Base-by-base conservation (phyloP, 1,140 invertebrate genomes). In the Bombus fervidus region DNA sequence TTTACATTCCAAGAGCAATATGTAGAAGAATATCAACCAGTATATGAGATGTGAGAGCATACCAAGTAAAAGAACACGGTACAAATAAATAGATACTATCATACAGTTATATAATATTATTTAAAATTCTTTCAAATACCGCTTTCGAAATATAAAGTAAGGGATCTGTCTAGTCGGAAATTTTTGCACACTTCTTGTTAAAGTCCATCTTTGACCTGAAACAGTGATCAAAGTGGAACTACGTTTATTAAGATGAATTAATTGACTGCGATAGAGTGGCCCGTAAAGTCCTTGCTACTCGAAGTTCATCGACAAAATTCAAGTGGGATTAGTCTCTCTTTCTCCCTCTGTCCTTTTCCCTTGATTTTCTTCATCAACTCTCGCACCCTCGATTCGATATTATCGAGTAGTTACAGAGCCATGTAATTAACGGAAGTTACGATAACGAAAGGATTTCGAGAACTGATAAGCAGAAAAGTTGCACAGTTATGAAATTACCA, bases 351-450 rank as follows among this genome's bases (percentile, higher is more conserved):
- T 28, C 43, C 12, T 31, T 47, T 31, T 18, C 64, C 8, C 37
- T 73, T 28, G 71, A 41, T 41, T 39, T 72, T 43, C 12, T 43
- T 47, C 41, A 18, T 43, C 22, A 18, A 31, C 72, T 15, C n/a
- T 41, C 9, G 47, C 74, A 76, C 47, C 41, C 37, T 62, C 68
- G 77, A 85, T 80, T 47, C 83, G 77, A 85, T 85, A 80, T 85
- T 73, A 85, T 79, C 76, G 66, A 84, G 83, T 79, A 34, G 53
- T 43, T 43, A 28, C 43, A 84, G 53, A 84, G 37, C 68, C 31
- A 68, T 79, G 75, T 84, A 84, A 84, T 84, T 85, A 79, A 80
- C 68, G 43, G 53, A 85, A 80, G 68, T 80, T 85, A 73, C 76
- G 77, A 80, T 85, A 85, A 80, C 77, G 68, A 85, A 69, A 73